Evolutionary conservation across 2,888 invertebrate species (phyloP).

Genomic region (Heteropelma amictum): DNA sequence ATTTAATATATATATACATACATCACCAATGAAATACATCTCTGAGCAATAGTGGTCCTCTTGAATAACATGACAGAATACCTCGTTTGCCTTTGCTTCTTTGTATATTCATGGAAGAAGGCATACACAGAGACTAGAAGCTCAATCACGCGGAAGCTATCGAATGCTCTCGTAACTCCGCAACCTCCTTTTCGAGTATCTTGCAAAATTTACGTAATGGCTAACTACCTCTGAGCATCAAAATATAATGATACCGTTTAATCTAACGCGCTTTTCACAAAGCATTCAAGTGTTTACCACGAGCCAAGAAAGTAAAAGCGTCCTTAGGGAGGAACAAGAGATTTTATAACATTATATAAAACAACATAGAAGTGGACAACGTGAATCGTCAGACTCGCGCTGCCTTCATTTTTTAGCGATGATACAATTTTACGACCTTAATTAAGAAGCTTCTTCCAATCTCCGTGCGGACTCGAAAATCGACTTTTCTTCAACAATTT

Average conservation of each 20-base stretch:
- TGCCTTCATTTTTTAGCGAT: too few relatives aligned
- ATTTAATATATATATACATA: neutral
- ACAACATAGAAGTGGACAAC: too few relatives aligned
- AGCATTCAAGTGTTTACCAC: neutral
- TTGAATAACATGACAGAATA: slow-evolving; percentile 36
- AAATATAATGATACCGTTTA: slow-evolving; percentile 24
- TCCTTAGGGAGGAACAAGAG: too few relatives aligned
- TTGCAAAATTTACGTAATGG: slow-evolving; percentile 6
- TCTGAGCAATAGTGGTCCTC: neutral
- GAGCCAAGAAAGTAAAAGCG: neutral
- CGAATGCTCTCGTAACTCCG: neutral
- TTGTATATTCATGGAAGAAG: slow-evolving; percentile 19
- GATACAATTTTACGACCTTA: too few relatives aligned
- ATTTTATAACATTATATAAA: neutral
- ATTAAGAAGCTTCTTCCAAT: too few relatives aligned
- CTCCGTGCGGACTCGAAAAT: too few relatives aligned
- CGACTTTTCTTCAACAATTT: too few relatives aligned
- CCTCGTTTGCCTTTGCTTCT: slow-evolving; percentile 33
- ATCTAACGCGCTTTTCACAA: slow-evolving; percentile 13
- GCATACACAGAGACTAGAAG: neutral
- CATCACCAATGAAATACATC: slow-evolving; percentile 11
- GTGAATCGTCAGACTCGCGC: too few relatives aligned
- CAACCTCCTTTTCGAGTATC: neutral
- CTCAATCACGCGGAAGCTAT: slow-evolving; percentile 40
- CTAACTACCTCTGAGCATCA: neutral